Percentiles rank a stretch among this genome's conserved stretches.
Evolutionary conservation across 2,797 vertebrate genomes (phyloP).

Genomic region (Sciaenops ocellatus): DNA sequence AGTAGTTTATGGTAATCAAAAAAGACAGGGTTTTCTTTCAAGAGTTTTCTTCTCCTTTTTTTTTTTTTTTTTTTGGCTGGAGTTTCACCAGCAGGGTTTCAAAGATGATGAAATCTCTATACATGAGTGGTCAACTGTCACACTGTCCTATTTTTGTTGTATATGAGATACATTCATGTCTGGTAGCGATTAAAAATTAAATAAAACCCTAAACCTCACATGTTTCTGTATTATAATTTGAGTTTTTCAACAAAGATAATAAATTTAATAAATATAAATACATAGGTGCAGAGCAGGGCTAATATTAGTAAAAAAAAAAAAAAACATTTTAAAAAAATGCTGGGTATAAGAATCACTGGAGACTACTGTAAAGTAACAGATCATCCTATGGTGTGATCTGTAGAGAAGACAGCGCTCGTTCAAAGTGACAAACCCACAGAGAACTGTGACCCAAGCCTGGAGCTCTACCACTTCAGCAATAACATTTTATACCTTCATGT

Average conservation of each 20-base stretch:
- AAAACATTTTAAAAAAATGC: no score
- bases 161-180: neutral
- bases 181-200: neutral
- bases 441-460: neutral
- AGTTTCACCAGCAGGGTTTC: neutral
- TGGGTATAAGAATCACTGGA: neutral
- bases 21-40: neutral
- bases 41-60: conserved; percentile 8
- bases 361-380: neutral
- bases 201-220: neutral
- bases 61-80: neutral
- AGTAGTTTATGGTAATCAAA: conserved; percentile 4
- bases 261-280: neutral
- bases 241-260: neutral
- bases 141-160: neutral
- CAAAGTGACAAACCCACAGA: no score
- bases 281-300: neutral
- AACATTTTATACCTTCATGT: neutral
- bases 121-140: neutral
- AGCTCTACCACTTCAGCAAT: neutral
- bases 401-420: neutral
- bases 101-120: neutral
- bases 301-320: neutral
- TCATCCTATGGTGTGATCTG: neutral
- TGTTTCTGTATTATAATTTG: neutral